Evolutionary conservation across 92 coral and sea anemone species (phyloP).

Genomic region (Epizoanthus rinbou): DNA sequence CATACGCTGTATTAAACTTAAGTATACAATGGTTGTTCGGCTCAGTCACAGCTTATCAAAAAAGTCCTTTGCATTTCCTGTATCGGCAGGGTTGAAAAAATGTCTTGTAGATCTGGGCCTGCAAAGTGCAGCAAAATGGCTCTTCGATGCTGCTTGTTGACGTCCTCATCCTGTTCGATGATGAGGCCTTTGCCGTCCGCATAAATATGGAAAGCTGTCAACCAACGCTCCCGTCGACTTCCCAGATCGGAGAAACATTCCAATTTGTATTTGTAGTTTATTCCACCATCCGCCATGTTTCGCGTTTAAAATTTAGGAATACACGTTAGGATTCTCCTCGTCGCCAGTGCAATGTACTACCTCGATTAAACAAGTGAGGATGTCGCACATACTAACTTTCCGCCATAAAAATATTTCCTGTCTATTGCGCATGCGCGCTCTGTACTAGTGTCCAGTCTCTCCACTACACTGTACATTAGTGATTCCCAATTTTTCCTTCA

Average conservation of each 20-base stretch:
- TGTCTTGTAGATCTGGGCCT: conserved; percentile 38
- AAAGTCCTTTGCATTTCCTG: conserved; percentile 44
- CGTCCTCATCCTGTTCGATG: not conserved
- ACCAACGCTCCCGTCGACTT: conserved; percentile 37
- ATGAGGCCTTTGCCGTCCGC: conserved; percentile 52
- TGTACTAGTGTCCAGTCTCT: too few relatives aligned
- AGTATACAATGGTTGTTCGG: conserved; percentile 46
- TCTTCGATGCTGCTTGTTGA: conserved; percentile 48
- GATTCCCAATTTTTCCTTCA: too few relatives aligned
- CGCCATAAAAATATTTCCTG: too few relatives aligned
- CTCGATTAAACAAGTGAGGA: too few relatives aligned
- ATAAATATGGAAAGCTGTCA: conserved; percentile 43
- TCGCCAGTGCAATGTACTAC: too few relatives aligned
- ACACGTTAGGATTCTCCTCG: too few relatives aligned
- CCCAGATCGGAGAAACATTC: conserved; percentile 26
- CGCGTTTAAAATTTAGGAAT: too few relatives aligned
- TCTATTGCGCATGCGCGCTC: too few relatives aligned
- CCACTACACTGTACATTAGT: too few relatives aligned
- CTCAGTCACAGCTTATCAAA: conserved; percentile 25
- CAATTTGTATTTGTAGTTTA: not conserved
- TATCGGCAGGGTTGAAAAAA: conserved; percentile 37
- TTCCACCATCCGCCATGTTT: not conserved
- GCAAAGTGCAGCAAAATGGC: conserved; percentile 53
- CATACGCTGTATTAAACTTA: conserved; percentile 49
- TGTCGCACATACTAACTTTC: too few relatives aligned